Conservation (phyloP, 1,140 invertebrate species). For the Drosophila tropicalis region DNA sequence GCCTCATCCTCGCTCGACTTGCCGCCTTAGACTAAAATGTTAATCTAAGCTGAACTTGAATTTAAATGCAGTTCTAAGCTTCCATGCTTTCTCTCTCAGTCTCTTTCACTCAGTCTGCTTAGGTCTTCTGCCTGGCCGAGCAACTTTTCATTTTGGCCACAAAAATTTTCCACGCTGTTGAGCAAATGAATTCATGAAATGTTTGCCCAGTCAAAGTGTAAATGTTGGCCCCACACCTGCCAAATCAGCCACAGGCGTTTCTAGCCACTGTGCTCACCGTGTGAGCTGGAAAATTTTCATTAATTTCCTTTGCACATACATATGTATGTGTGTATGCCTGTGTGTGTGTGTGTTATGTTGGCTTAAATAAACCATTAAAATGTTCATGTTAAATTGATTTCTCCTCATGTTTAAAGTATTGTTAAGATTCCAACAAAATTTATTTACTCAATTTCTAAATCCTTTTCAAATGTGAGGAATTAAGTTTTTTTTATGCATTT, state of each 20-base stretch:
- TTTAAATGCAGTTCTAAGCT: slow-evolving; percentile 36
- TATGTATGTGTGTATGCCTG: not conserved
- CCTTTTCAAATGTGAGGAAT: not conserved
- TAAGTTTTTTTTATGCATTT: too few relatives aligned
- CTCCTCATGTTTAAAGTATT: not conserved
- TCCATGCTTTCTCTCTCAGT: too few relatives aligned
- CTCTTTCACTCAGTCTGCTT: too few relatives aligned
- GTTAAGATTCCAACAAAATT: not conserved
- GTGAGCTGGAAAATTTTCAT: slow-evolving; percentile 12
- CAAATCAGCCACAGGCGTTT: slow-evolving; percentile 14
- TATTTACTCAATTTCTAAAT: not conserved
- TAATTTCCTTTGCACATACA: not conserved
- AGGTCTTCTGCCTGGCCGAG: slow-evolving; percentile 29
- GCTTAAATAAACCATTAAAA: slow-evolving; percentile 14
- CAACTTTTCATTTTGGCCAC: slow-evolving; percentile 64
- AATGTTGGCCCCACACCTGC: slow-evolving; percentile 46
- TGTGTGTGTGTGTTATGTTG: slow-evolving; percentile 1
- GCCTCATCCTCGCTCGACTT: slow-evolving; percentile 50
- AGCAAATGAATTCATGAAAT: slow-evolving; percentile 77
- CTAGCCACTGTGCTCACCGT: not conserved
- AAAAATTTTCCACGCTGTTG: slow-evolving; percentile 65
- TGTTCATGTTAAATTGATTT: slow-evolving; percentile 1
- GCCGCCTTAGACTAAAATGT: slow-evolving; percentile 30
- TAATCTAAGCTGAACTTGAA: slow-evolving; percentile 22
- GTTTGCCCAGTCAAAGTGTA: slow-evolving; percentile 62